These are phyloP conservation scores for Pangasius krempfi DNA, from an alignment of 2,797 vertebrate species.

Conservation along the genomic window DNA sequence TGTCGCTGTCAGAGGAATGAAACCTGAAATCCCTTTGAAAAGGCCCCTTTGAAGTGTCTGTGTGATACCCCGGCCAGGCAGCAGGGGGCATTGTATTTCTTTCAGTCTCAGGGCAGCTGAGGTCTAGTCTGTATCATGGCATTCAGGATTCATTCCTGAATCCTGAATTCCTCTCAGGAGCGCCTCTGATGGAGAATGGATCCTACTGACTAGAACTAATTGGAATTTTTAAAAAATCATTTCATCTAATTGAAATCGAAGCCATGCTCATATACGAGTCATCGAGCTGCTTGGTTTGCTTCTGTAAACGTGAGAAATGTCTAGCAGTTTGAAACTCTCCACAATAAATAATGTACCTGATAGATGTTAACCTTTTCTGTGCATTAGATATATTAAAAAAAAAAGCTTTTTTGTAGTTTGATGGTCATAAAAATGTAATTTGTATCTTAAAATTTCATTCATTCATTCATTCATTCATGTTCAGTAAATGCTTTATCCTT, in stretches of 20 bases:
- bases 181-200: slow-evolving; percentile 41
- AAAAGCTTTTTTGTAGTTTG: background rate
- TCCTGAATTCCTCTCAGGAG: slow-evolving; percentile 8
- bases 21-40: slow-evolving; percentile 43
- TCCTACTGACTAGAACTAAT: slow-evolving; percentile 55
- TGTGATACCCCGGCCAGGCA: background rate
- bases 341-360: background rate
- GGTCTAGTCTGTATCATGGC: background rate
- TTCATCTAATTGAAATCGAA: slow-evolving; percentile 51
- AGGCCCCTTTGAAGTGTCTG: slow-evolving; percentile 31
- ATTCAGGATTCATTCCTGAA: background rate
- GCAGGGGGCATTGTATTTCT: slow-evolving; percentile 52
- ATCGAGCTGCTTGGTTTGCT: background rate
- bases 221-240: slow-evolving; percentile 32
- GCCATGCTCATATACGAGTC: slow-evolving; percentile 16
- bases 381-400: background rate
- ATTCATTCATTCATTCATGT: background rate
- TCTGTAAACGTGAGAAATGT: slow-evolving; percentile 30
- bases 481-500: background rate
- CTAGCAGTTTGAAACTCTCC: background rate
- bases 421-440: background rate
- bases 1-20: slow-evolving; percentile 34
- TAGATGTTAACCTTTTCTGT: background rate
- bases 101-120: background rate
- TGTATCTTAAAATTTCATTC: background rate